Base-by-base conservation (phyloP, 2,113 vertebrate genomes). In the Plotosus lineatus region DNA sequence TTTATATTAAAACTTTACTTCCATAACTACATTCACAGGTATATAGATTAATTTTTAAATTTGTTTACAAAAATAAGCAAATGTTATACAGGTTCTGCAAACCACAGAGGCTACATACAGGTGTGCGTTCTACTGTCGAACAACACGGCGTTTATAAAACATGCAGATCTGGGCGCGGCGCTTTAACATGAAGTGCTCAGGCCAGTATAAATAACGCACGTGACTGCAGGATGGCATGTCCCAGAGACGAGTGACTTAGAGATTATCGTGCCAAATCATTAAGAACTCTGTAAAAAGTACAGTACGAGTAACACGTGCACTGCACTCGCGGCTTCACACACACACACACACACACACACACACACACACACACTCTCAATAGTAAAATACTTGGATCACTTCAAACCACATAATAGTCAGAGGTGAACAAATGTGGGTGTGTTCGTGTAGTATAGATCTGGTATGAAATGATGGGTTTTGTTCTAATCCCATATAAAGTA, bases 171-270 rank as follows among this genome's bases (percentile, higher is more conserved):
- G 93, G 91, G 95, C 94, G 92, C 88, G 86, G 90, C 92, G 90
- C 92, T 93, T 94, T 95, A 93, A 93, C 93, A 93, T 94, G 94
- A 87, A 92, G 94, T 95, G 93, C 94, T 90, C 89, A 90, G 94
- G 91, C 91, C 93, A 92, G 92, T 92, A 94, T 94, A 94, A 95
- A 95, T 94, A 94, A 93, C 92, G 90, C 90, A 89, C 85, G 90
- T 91, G 91, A 92, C 93, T 91, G 89, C 93, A 95, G 92, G 94
- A 92, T 82, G 91, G 80, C 93, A 92, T 93, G 93, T 93, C 91
- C 91, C 93, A 93, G 92, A 93, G 91, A 92, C 88, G 89, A n/a
- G 90, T 92, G 89, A 84, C 83, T 89, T 87, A 88, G 81, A 85
- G 81, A 79, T 74, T 73, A 74, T 80, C 68, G 75, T 83, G 82